Evolutionary conservation across 2,888 invertebrate species (phyloP), one percentile per base, ranked within the genome.

Genomic region (Cenopis cana): DNA sequence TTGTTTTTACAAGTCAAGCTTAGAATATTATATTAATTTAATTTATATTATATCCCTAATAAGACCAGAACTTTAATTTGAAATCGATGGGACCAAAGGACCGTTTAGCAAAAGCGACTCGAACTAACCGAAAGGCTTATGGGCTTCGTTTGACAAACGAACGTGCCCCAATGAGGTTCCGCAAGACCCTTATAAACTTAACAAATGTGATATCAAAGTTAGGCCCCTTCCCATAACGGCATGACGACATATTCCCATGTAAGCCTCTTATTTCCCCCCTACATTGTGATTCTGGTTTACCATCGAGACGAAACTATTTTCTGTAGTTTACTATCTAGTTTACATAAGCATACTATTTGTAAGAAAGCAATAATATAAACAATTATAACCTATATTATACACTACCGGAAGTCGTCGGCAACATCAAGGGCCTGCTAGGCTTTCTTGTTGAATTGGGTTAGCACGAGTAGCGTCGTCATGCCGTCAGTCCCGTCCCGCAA

Each of bases 181-280:
- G 12, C 71, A 56, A 66, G 60, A 71, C 71, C 71, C 55, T 71
- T 61, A 71, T 71, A 71, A 71, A 71, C 71, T 67, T 71, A 55
- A 71, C 71, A 67, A 67, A 71, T 71, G 71, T 49, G 71, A 60
- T 67, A 56, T 67, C 66, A 67, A 66, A 71, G 50, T 49, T 60
- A 56, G 61, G 69, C 52, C 61, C 66, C 18, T 65, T 50, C 55
- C 57, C 54, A 70, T 70, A 66, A 70, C 54, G 61, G 55, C 33
- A 70, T 66, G 70, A 55, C 66, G 66, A 71, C 71, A 71, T 61
- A 71, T 61, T 67, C 65, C 29, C 61, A 18, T 67, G 61, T 70
- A 70, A 66, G 65, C 41, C 54, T 41, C 56, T 55, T 36, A 52
- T 52, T 24, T 38, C 41, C 29, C 33, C 33, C 1, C 57, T 24